These are phyloP conservation scores for Peromyscus attwateri DNA, from an alignment of 2,797 vertebrate genomes.

Conservation along the genomic window DNA sequence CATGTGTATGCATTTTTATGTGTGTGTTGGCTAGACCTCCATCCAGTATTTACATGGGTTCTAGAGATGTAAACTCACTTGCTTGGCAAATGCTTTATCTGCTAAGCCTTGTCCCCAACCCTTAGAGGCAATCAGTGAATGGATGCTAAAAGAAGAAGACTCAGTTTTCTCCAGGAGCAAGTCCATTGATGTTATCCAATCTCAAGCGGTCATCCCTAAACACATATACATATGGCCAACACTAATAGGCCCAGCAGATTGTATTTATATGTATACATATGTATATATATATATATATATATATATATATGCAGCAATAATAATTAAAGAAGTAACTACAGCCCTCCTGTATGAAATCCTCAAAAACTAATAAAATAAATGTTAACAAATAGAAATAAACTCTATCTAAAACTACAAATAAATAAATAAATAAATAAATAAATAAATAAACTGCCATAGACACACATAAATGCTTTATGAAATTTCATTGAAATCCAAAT, in stretches of 20 bases:
- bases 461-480: background rate
- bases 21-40: background rate
- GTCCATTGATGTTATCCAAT: too few relatives aligned
- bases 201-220: background rate
- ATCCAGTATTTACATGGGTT: background rate
- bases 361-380: background rate
- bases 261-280: background rate
- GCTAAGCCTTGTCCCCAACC: background rate
- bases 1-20: background rate
- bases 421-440: background rate
- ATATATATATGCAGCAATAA: background rate
- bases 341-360: background rate
- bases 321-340: background rate
- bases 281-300: background rate
- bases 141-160: background rate
- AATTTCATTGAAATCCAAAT: background rate
- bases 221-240: background rate
- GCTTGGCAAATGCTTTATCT: background rate
- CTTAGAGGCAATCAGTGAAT: background rate
- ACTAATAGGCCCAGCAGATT: background rate
- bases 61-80: background rate
- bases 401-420: background rate
- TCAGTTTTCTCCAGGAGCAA: background rate
- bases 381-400: background rate
- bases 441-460: background rate